Evolutionary conservation across 2,113 vertebrate genomes (phyloP).

Genomic region (Siniperca chuatsi): DNA sequence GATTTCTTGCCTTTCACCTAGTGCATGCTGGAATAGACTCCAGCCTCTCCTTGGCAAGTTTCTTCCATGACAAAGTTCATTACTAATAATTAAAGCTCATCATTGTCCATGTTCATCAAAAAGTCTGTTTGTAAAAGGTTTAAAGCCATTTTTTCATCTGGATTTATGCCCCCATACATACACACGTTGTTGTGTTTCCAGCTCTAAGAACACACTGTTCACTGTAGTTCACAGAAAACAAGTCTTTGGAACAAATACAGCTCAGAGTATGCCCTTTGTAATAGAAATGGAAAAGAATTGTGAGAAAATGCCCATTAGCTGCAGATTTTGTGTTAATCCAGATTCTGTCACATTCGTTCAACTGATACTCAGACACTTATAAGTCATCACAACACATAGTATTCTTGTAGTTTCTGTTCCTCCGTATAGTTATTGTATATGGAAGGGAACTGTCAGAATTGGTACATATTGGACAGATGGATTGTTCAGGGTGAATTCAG

Average conservation of each 20-base stretch:
- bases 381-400: background rate
- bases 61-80: background rate
- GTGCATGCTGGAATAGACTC: background rate
- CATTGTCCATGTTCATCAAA: background rate
- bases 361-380: background rate
- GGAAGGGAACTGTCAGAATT: background rate
- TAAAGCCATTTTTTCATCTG: background rate
- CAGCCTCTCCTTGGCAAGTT: background rate
- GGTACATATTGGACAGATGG: background rate
- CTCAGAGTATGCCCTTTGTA: background rate
- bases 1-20: constrained; percentile 5
- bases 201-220: background rate
- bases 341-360: background rate
- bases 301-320: background rate
- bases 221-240: background rate
- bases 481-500: background rate
- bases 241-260: background rate
- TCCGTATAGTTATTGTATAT: background rate
- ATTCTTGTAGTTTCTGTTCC: background rate
- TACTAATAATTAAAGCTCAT: background rate
- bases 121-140: background rate
- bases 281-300: background rate
- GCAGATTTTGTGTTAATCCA: background rate
- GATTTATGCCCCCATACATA: background rate
- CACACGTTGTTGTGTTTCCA: background rate